Conservation (phyloP, 37 sponge, comb jelly and placozoan genomes). For the Amphimedon queenslandica region DNA sequence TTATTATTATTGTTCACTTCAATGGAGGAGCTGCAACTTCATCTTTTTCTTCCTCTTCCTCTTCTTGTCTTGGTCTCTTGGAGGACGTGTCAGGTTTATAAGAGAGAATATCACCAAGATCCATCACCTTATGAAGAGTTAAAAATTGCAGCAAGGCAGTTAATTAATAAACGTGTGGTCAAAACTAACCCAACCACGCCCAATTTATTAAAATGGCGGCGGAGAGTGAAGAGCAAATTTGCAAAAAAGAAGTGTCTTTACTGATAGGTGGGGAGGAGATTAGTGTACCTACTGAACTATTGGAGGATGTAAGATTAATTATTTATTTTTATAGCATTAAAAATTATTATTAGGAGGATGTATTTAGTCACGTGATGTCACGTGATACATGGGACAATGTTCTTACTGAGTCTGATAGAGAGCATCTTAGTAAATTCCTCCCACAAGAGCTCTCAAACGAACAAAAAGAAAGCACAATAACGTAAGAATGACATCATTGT, state of each 20-base stretch:
- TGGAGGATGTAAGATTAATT: conserved; percentile 49
- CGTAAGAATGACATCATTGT: not conserved
- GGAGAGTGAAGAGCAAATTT: not conserved
- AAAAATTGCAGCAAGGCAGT: not conserved
- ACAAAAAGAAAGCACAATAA: not conserved
- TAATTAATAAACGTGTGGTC: not conserved
- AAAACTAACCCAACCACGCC: no score
- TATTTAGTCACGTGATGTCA: conserved; percentile 60
- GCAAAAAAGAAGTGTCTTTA: no score
- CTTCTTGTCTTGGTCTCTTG: conserved; percentile 29
- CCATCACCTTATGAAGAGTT: conserved; percentile 24
- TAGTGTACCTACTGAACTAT: conserved; percentile 27
- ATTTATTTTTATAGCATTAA: not conserved
- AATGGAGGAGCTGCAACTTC: no score
- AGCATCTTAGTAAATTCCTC: conserved; percentile 30
- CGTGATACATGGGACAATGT: conserved; percentile 57
- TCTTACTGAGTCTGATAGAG: conserved; percentile 57
- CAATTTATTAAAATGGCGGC: conserved; percentile 17
- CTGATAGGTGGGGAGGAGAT: conserved; percentile 30
- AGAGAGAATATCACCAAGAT: conserved; percentile 57
- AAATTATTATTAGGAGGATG: conserved; percentile 18
- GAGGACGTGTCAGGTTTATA: conserved; percentile 36
- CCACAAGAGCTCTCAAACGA: conserved; percentile 1
- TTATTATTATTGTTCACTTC: no score
- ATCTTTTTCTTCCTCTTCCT: conserved; percentile 12